Base-by-base conservation (phyloP, 1,140 invertebrate species). In the Drosophila kurseongensis region DNA sequence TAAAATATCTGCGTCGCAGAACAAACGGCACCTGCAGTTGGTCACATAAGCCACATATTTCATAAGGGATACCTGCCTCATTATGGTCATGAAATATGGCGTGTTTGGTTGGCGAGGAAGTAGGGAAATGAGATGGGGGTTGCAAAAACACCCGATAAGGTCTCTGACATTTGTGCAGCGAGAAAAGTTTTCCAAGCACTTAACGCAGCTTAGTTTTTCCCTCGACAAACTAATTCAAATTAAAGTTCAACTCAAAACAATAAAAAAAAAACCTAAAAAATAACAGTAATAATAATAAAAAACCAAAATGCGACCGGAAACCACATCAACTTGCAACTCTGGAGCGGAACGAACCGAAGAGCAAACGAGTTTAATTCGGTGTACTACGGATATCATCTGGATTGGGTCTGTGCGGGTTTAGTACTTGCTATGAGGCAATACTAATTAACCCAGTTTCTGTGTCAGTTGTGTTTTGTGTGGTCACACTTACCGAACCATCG, bases 381-480 rank as follows among this genome's bases (percentile, higher is more conserved):
- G 71, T 77, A 61, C 65, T 32, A 12, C 16, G 45, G 47, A 52
- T 38, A 45, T 18, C 14, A 68, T 68, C 65, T 38, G 35, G 14
- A 41, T 40, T 45, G 44, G 57, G 29, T 12, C 48, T 51, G 29
- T 51, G n/a, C 29, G 27, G 48, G 55, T 36, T 50, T 75, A 67
- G 56, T 73, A 78, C 63, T 69, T 78, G 80, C 55, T 75, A 40
- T 69, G 55, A 48, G 45, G 57, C 48, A 79, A 60, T 48, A 40
- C 57, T 80, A 86, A 85, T 85, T 85, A 85, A 81, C 82, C 82
- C 75, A 71, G 65, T 51, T 81, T 78, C 68, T 62, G 45, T 71
- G 55, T 42, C 38, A 62, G 44, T 56, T 47, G 18, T 52, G 13
- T 55, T 50, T 63, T 42, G 50, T 62, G 41, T 41, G 60, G 44